Evolutionary conservation across 2,113 vertebrate species (phyloP).

Genomic region (Phoenicopterus ruber): DNA sequence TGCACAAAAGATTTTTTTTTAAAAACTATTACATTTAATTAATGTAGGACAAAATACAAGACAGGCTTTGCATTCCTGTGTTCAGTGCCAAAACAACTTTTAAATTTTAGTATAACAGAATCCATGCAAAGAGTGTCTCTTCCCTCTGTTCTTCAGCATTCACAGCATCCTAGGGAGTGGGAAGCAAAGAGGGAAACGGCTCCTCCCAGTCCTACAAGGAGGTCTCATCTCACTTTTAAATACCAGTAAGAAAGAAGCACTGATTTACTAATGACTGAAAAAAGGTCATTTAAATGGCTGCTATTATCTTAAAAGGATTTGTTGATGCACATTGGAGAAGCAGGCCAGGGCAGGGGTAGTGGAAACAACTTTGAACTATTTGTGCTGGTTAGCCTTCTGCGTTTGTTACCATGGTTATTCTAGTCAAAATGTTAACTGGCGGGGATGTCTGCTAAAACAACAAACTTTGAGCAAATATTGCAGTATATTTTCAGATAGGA

Average conservation of each 20-base stretch:
- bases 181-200: neutral
- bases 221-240: neutral
- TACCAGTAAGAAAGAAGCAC: neutral
- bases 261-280: neutral
- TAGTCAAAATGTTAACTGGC: slow-evolving; percentile 30
- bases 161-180: neutral
- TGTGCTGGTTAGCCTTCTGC: neutral
- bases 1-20: neutral
- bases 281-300: neutral
- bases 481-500: neutral
- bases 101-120: neutral
- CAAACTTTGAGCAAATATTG: slow-evolving; percentile 5
- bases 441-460: slow-evolving; percentile 1
- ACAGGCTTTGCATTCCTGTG: neutral
- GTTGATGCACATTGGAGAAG: neutral
- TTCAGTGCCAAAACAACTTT: neutral
- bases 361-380: slow-evolving; percentile 1
- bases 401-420: slow-evolving; percentile 20
- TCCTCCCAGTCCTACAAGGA: neutral
- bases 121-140: neutral
- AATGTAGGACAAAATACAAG: neutral
- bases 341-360: neutral
- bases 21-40: neutral
- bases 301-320: neutral
- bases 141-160: neutral